Evolutionary conservation across 2,888 invertebrate species (phyloP), one percentile per base, ranked within the genome.

Genomic region (Papilio protenor): DNA sequence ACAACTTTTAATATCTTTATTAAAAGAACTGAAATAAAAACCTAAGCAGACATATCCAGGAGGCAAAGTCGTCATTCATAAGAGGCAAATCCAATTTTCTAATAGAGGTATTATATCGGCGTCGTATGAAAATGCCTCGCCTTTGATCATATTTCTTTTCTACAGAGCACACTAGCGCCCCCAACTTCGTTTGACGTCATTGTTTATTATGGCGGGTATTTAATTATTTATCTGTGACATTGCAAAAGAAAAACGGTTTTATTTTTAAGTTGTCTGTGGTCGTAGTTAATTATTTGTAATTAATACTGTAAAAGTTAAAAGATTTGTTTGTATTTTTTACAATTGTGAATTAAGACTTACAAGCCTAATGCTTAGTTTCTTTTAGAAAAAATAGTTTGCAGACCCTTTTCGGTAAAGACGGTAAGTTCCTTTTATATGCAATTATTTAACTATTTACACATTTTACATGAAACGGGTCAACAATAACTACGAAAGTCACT

Each of bases 41-140:
- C 6, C 8, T 11, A 78, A 69, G 70, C 73, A 73, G 55, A 21
- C 75, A 74, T 69, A 76, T 18, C 79, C 81, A 61, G 78, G 61
- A 21, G 18, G 74, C 76, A 80, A 80, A 83, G 79, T 64, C 71
- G 59, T 79, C 55, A 74, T 73, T 21, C 77, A 52, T 75, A 84
- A 81, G 82, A 87, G 81, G 83, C 80, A 87, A 88, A 90, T 89
- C 88, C 89, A 90, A 91, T 91, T 88, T 85, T 81, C 83, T 88
- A 87, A 89, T 86, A 87, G 87, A 83, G 49, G 83, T 82, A 83
- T 85, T 87, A 87, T 87, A 85, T 82, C 80, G 73, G 83, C 84
- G 84, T 79, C 79, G 79, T 84, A 85, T 86, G 85, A 83, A 87
- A 86, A 87, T 84, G 82, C 77, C 77, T 73, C 80, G 81, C 77